Percentiles rank a stretch among this genome's conserved stretches.
phyloP scores from a whole-genome alignment of 2,113 vertebrate genomes.

The Steatornis caripensis region DNA sequence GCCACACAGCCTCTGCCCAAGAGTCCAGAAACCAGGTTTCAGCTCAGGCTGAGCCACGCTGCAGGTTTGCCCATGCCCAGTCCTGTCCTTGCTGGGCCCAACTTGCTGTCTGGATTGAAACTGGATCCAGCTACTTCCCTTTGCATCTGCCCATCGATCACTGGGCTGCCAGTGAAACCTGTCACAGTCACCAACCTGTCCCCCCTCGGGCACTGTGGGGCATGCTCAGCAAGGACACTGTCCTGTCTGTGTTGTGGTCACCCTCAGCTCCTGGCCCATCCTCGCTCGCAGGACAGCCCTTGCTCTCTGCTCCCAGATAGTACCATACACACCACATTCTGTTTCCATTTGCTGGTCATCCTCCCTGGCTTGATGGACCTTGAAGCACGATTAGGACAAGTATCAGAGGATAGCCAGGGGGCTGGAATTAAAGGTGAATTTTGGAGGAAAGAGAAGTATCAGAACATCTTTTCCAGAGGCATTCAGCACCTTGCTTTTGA shows the following conservation, averaged over 20 bases:
- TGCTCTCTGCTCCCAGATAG: not conserved
- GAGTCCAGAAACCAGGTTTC: not conserved
- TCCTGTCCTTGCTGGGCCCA: not conserved
- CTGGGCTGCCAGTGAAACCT: not conserved
- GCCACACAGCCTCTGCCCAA: not conserved
- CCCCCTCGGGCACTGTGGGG: not conserved
- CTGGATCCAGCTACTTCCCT: not conserved
- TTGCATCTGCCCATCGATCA: not conserved
- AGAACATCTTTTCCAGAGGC: not conserved
- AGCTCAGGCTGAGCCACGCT: not conserved
- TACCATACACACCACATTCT: not conserved
- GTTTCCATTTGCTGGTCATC: not conserved
- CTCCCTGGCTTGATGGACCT: not conserved
- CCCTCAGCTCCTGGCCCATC: not conserved
- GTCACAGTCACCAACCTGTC: not conserved
- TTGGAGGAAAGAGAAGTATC: not conserved
- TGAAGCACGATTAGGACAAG: not conserved
- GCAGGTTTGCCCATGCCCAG: accelerated
- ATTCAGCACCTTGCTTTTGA: not conserved
- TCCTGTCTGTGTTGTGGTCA: not conserved
- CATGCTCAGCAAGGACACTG: not conserved
- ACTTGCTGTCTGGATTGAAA: not conserved
- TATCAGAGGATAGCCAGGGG: not conserved
- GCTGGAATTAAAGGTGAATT: not conserved
- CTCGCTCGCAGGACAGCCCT: not conserved